Percentiles rank a stretch among this genome's conserved stretches.
phyloP scores from a whole-genome alignment of 2,797 vertebrate genomes.

The Bradypodion ventrale region DNA sequence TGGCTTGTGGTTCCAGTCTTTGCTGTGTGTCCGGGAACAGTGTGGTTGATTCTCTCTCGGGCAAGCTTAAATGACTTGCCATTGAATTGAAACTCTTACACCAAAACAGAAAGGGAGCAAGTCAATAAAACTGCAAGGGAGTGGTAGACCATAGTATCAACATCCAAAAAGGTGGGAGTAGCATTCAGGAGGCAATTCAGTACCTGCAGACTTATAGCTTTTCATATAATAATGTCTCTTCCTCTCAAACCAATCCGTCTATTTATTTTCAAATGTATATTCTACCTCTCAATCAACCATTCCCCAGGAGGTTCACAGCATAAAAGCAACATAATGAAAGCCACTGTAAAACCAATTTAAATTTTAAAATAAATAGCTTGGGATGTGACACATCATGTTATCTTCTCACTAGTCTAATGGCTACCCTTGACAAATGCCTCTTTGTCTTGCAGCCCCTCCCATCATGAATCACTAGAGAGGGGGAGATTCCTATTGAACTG shows the following conservation, averaged over 20 bases:
- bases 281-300: not conserved
- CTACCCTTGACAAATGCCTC: no score
- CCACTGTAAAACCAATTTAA: not conserved
- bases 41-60: constrained; percentile 62
- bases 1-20: constrained; percentile 66
- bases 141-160: constrained; percentile 57
- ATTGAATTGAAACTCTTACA: constrained; percentile 60
- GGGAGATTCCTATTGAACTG: no score
- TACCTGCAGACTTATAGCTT: constrained; percentile 45
- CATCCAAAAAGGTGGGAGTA: constrained; percentile 58
- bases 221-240: not conserved
- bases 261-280: not conserved
- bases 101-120: constrained; percentile 64
- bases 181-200: constrained; percentile 54
- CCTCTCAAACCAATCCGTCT: not conserved
- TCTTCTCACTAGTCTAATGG: no score
- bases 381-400: no score
- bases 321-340: not conserved
- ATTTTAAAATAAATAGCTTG: no score
- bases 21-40: constrained; percentile 58
- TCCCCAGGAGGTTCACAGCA: not conserved
- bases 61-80: constrained; percentile 62
- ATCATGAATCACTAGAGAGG: no score
- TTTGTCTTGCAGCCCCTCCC: no score
- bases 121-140: constrained; percentile 66